Evolutionary conservation across 2,888 invertebrate species (phyloP).

Genomic region (Biston stratarius): DNA sequence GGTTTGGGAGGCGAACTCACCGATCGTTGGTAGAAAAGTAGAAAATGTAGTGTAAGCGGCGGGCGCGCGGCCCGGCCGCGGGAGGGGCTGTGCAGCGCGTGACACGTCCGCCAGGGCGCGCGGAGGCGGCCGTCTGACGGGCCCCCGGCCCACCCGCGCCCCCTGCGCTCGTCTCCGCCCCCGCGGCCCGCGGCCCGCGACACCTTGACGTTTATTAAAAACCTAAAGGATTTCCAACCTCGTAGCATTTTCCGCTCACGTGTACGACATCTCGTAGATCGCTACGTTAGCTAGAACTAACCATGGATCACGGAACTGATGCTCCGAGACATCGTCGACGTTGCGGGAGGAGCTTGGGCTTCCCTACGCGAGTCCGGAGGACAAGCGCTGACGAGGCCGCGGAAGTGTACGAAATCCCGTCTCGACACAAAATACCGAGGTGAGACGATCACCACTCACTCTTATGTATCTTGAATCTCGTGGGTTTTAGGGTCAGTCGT

Average conservation of each 20-base stretch:
- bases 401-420: no score
- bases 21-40: constrained; percentile 52
- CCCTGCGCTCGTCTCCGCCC: constrained; percentile 21
- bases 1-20: constrained; percentile 46
- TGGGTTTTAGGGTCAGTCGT: no score
- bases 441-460: no score
- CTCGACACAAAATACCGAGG: no score
- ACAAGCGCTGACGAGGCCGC: no score
- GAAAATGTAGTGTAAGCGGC: constrained; percentile 53
- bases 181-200: constrained; percentile 44
- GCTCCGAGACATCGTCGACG: no score
- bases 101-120: constrained; percentile 68
- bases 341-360: no score
- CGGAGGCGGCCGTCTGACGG: constrained; percentile 37
- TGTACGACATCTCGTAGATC: background rate
- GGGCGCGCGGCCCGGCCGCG: constrained; percentile 85
- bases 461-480: no score
- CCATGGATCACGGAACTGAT: no score
- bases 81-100: constrained; percentile 77
- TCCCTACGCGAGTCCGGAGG: no score
- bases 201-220: constrained; percentile 63
- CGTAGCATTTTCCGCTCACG: background rate
- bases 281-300: background rate
- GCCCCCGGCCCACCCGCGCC: constrained; percentile 37
- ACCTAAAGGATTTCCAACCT: constrained; percentile 53